Percentiles rank a stretch among this genome's conserved stretches.
Evolutionary conservation across 1,140 invertebrate species (phyloP).

Genomic region (Zaprionus lachaisei): DNA sequence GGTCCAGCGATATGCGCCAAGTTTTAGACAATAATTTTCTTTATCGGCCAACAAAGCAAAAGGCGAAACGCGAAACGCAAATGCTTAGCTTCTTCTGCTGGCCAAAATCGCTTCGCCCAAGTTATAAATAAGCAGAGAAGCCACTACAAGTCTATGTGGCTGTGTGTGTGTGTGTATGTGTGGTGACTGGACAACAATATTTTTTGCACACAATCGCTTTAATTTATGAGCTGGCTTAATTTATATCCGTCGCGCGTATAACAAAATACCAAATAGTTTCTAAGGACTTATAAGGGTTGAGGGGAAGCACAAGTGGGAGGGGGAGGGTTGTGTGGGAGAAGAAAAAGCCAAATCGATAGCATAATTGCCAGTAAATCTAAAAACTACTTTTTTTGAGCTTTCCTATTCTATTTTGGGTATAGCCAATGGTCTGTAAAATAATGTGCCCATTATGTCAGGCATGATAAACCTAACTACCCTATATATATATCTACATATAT

Average conservation of each 20-base stretch:
- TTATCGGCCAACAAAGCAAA: slow-evolving; percentile 61
- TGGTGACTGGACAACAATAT: slow-evolving; percentile 57
- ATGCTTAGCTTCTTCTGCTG: slow-evolving; percentile 54
- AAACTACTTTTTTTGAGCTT: slow-evolving; percentile 18
- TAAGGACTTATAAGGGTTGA: background rate
- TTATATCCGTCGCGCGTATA: slow-evolving; percentile 61
- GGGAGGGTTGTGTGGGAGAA: background rate
- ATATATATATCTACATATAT: background rate
- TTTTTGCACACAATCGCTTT: slow-evolving; percentile 59
- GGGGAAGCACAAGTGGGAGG: slow-evolving; percentile 2
- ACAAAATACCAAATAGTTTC: slow-evolving; percentile 22
- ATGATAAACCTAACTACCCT: background rate
- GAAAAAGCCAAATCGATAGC: slow-evolving; percentile 11
- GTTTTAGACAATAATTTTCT: slow-evolving; percentile 77
- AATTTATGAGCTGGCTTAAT: slow-evolving; percentile 79
- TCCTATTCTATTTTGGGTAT: background rate
- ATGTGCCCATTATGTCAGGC: slow-evolving; percentile 16
- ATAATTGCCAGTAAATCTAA: slow-evolving; percentile 35
- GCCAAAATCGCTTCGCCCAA: slow-evolving; percentile 47
- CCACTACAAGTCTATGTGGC: background rate
- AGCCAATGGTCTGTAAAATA: slow-evolving; percentile 15
- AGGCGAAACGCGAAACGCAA: slow-evolving; percentile 64
- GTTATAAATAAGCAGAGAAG: slow-evolving; percentile 59
- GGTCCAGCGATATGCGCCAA: slow-evolving; percentile 73
- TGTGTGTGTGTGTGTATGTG: slow-evolving; percentile 34